A percentile compares a stretch with the other conserved stretches of the same genome.
Evolutionary conservation across 2,888 invertebrate genomes (phyloP).

Genomic region (Cecidostiba fungosa): DNA sequence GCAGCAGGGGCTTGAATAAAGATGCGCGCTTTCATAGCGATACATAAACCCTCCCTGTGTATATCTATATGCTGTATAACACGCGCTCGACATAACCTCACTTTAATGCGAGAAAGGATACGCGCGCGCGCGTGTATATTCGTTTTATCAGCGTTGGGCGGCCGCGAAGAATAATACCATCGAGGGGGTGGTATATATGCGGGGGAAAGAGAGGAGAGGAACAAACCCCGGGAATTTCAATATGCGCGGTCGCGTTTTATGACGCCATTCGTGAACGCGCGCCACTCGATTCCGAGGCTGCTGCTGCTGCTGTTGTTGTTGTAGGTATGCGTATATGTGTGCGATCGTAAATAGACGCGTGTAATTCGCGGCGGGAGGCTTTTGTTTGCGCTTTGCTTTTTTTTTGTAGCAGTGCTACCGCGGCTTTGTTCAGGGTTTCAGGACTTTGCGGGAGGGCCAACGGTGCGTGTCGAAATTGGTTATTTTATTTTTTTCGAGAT

Average conservation of each 20-base stretch:
- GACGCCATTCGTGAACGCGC: constrained; percentile 21
- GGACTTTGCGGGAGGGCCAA: constrained; percentile 3
- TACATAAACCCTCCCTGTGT: not conserved
- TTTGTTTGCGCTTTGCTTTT: constrained; percentile 4
- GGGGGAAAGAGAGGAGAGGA: not conserved
- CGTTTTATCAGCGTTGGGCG: not conserved
- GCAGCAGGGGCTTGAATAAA: constrained; percentile 20
- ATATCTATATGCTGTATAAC: not conserved
- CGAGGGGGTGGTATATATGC: not conserved
- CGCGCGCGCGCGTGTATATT: not conserved
- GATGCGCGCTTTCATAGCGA: constrained; percentile 13
- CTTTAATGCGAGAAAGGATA: constrained; percentile 16
- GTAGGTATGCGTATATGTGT: not conserved
- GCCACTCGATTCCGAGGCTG: constrained; percentile 8
- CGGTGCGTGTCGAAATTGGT: not conserved
- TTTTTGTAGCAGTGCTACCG: not conserved
- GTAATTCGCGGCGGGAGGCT: constrained; percentile 10
- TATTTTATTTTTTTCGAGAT: constrained; percentile 1
- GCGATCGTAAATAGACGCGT: constrained; percentile 28
- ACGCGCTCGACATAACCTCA: constrained; percentile 20
- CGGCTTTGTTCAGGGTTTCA: not conserved
- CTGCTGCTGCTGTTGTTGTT: not conserved
- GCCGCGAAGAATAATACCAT: constrained; percentile 8
- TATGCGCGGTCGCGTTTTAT: constrained; percentile 42
- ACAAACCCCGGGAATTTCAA: constrained; percentile 30